Base-by-base conservation (phyloP, 35 echinoderm and acorn worm species). In the Eucidaris tribuloides region DNA sequence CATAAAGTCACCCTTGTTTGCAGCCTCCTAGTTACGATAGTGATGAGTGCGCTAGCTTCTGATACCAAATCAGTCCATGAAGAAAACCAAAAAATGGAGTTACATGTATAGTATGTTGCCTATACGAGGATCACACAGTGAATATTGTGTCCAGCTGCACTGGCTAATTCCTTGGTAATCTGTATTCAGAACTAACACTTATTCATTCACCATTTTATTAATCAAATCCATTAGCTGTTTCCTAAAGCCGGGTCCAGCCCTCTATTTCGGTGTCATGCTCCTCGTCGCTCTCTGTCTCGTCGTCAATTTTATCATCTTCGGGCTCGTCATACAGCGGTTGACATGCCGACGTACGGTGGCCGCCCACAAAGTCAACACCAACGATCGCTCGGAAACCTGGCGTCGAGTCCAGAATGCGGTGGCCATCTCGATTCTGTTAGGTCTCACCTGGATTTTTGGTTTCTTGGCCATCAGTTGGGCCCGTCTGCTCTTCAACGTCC, bases 371-470 rank as follows among this genome's bases (percentile, higher is more conserved):
- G 37, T 40, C 38, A 44, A 74, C 39, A 33, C 37, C 24, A 34
- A 7, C 5, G 37, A 34, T 19, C 61, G 61, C 24, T 33, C 34
- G 11, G 68, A 38, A 20, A 74, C 20, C 34, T 74, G 68, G 68
- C 36, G 45, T 17, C 76, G 76, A 22, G 56, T 84, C 29, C 82
- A 84, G 34, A 84, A 84, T 44, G 82, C 59, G 17, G 42, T 84
- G 0, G 60, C 42, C 28, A 84, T 84, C 35, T 42, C 82, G 7
- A 25, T 84, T 17, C 23, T 84, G 30, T 37, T 84, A 6, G 82
- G 82, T 32, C 27, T 84, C 22, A 84, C 82, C 2, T 78, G 71
- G 65, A 22, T 86, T 2, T 86, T 84, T 37, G 82, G 82, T 43
- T 84, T 84, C 62, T 34, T 84, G 14, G 58, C 82, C 14, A 84